Evolutionary conservation across 2,113 vertebrate species (phyloP).

Genomic region (Labrus mixtus): DNA sequence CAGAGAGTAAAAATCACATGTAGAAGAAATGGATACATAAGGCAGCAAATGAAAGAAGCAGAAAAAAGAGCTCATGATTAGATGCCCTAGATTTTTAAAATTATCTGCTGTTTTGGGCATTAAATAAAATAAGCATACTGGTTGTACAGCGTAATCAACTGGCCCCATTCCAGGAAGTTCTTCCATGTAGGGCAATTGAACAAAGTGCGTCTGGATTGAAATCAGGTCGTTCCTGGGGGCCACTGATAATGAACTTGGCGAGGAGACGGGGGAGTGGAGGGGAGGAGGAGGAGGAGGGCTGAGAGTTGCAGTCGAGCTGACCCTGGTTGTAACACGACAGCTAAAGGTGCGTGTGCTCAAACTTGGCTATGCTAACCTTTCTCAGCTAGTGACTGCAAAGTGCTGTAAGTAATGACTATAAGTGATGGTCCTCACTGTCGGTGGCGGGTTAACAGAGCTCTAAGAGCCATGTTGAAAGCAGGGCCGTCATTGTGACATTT

Average conservation of each 20-base stretch:
- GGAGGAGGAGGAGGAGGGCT: slow-evolving; percentile 48
- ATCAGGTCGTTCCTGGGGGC: slow-evolving; percentile 83
- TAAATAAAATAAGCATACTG: slow-evolving; percentile 78
- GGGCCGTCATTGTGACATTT: slow-evolving; percentile 75
- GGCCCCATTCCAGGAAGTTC: slow-evolving; percentile 73
- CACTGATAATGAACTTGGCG: slow-evolving; percentile 79
- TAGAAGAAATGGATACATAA: slow-evolving; percentile 40
- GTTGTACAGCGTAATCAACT: slow-evolving; percentile 74
- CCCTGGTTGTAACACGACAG: slow-evolving; percentile 61
- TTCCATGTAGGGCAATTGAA: slow-evolving; percentile 82
- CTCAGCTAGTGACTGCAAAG: slow-evolving; percentile 61
- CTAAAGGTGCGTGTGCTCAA: slow-evolving; percentile 56
- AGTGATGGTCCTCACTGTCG: slow-evolving; percentile 69
- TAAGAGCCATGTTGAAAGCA: slow-evolving; percentile 69
- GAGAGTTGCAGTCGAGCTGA: slow-evolving; percentile 61
- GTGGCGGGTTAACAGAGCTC: slow-evolving; percentile 49
- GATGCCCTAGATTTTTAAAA: slow-evolving; percentile 74
- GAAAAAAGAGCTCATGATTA: slow-evolving; percentile 58
- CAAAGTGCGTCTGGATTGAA: slow-evolving; percentile 80
- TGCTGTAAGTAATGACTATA: slow-evolving; percentile 75
- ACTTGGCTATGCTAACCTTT: slow-evolving; percentile 64
- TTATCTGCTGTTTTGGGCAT: slow-evolving; percentile 77
- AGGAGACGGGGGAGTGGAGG: slow-evolving; percentile 27
- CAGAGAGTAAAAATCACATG: slow-evolving; percentile 19
- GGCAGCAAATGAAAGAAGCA: slow-evolving; percentile 35